Percentiles rank a stretch among this genome's conserved stretches.
These are phyloP conservation scores for Oryzias sinensis DNA, from an alignment of 2,797 vertebrate species.

Conservation along the genomic window DNA sequence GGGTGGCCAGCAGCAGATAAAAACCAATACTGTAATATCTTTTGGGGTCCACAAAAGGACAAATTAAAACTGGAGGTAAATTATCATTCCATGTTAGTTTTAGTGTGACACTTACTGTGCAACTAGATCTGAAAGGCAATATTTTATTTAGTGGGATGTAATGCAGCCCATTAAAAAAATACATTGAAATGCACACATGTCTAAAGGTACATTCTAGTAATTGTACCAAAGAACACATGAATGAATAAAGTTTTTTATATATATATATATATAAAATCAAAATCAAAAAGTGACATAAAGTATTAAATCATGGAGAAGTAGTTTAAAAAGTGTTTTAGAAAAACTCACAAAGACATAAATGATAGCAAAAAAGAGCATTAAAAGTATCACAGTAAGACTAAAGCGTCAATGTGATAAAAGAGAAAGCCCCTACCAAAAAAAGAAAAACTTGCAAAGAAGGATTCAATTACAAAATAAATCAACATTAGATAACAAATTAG, in stretches of 20 bases:
- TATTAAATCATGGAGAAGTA: background rate
- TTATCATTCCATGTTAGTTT: background rate
- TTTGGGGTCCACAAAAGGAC: background rate
- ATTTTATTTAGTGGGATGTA: background rate
- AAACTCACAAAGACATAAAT: background rate
- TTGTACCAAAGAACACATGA: too few relatives aligned
- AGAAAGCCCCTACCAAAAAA: background rate
- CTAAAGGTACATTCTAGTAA: too few relatives aligned
- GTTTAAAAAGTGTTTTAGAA: background rate
- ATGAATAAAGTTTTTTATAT: too few relatives aligned
- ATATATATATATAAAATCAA: too few relatives aligned
- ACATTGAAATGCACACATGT: background rate
- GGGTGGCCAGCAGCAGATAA: too few relatives aligned
- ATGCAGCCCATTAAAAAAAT: conserved; percentile 8
- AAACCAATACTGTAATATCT: too few relatives aligned
- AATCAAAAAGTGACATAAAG: background rate
- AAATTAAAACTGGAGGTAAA: background rate
- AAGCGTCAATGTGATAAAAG: background rate
- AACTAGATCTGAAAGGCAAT: conserved; percentile 18
- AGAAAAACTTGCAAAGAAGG: background rate
- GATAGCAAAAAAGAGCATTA: background rate
- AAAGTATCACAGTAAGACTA: background rate
- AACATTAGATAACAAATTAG: too few relatives aligned
- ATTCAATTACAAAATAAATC: too few relatives aligned
- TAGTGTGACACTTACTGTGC: background rate